Percentiles rank a stretch among this genome's conserved stretches.
Conservation (phyloP, 2,797 vertebrate genomes). For the Neostethus bicornis region DNA sequence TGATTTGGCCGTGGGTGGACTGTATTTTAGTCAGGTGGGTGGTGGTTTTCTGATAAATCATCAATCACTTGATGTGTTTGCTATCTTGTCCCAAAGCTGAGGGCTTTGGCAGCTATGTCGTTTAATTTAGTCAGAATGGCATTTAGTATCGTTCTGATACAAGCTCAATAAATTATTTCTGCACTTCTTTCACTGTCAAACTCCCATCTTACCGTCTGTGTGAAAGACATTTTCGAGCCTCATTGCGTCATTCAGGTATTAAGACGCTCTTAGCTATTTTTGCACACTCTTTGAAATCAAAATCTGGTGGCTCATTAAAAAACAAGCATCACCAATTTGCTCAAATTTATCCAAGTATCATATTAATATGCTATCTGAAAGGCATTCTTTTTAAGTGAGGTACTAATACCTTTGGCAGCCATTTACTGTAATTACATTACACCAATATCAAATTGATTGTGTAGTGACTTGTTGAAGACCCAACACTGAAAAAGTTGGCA, state of each 20-base stretch:
- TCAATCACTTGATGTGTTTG: slow-evolving; percentile 57
- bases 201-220: slow-evolving; percentile 11
- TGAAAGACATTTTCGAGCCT: slow-evolving; percentile 27
- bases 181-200: slow-evolving; percentile 25
- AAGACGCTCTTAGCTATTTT: slow-evolving; percentile 26
- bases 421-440: slow-evolving; percentile 61
- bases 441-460: slow-evolving; percentile 47
- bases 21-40: slow-evolving; percentile 56
- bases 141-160: slow-evolving; percentile 52
- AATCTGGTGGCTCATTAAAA: slow-evolving; percentile 25
- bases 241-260: slow-evolving; percentile 31
- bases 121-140: slow-evolving; percentile 50
- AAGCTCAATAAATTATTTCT: slow-evolving; percentile 52
- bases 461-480: slow-evolving; percentile 29
- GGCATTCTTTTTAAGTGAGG: slow-evolving; percentile 28
- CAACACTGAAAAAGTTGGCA: slow-evolving; percentile 40
- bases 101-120: slow-evolving; percentile 33
- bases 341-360: slow-evolving; percentile 19
- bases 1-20: slow-evolving; percentile 22
- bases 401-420: slow-evolving; percentile 43
- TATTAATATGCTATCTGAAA: slow-evolving; percentile 48
- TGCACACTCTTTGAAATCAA: slow-evolving; percentile 22
- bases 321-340: slow-evolving; percentile 27
- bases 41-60: slow-evolving; percentile 50
- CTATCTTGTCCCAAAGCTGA: slow-evolving; percentile 28